Conservation (phyloP, 2,113 vertebrate genomes). For the Cacatua alba region DNA sequence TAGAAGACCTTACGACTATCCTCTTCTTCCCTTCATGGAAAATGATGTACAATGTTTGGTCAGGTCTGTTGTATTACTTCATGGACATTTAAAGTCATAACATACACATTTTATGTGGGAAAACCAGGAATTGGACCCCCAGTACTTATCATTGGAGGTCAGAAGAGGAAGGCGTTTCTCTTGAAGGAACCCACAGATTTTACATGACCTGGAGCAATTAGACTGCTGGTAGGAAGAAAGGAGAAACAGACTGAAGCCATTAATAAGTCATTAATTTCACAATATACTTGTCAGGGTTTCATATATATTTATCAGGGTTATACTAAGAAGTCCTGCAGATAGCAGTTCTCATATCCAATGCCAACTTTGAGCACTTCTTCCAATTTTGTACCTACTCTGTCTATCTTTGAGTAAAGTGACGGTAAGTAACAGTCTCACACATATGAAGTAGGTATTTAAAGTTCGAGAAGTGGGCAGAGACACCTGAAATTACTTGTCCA, state of each 20-base stretch:
- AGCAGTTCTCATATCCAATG: not conserved
- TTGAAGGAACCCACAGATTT: not conserved
- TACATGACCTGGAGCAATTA: not conserved
- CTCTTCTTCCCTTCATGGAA: not conserved
- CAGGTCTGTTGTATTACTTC: not conserved
- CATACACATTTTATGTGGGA: not conserved
- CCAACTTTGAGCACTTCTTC: not conserved
- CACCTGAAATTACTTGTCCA: not conserved
- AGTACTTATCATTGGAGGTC: not conserved
- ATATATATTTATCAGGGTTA: not conserved
- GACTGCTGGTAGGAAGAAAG: not conserved
- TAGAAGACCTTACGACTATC: not conserved
- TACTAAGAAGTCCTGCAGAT: not conserved
- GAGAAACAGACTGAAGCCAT: not conserved
- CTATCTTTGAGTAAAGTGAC: not conserved
- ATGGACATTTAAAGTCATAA: not conserved
- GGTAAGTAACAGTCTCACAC: not conserved
- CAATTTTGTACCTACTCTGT: not conserved
- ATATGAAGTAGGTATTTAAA: not conserved
- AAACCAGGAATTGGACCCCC: not conserved
- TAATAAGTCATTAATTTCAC: not conserved
- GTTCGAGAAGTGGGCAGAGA: not conserved
- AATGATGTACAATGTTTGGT: not conserved
- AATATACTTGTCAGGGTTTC: not conserved
- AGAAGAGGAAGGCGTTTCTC: not conserved